Evolutionary conservation across 2,113 vertebrate genomes (phyloP).

Genomic region (Uria aalge): DNA sequence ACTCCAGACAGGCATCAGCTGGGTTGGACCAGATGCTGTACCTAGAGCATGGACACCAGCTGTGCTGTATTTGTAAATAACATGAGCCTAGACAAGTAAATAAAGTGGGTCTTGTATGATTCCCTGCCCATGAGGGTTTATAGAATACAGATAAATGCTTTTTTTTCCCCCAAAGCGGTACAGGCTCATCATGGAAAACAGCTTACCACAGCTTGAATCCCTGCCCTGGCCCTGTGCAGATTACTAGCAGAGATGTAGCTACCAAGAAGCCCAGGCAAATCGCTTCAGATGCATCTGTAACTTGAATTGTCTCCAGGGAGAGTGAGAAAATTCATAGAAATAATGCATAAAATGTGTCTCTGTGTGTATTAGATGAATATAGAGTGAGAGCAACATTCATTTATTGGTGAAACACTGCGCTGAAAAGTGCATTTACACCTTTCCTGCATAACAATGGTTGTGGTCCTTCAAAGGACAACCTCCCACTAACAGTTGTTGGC

Average conservation of each 20-base stretch:
- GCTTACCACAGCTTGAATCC: background rate
- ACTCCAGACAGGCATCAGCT: background rate
- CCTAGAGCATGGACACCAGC: background rate
- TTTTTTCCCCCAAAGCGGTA: background rate
- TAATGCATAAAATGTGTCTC: background rate
- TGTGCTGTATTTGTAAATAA: background rate
- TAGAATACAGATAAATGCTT: background rate
- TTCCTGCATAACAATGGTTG: background rate
- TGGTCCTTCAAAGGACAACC: background rate
- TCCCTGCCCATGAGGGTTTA: background rate
- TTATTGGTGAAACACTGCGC: background rate
- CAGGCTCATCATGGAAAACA: background rate
- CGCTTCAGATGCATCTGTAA: background rate
- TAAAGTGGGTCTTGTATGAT: background rate
- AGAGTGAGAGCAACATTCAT: background rate
- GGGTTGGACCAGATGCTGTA: background rate
- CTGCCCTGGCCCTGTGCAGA: background rate
- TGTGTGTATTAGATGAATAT: background rate
- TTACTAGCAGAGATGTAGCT: background rate
- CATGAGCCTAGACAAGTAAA: background rate
- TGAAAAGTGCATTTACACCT: background rate
- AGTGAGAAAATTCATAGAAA: background rate
- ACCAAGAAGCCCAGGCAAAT: background rate
- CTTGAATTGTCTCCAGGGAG: background rate
- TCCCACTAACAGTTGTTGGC: background rate